Evolutionary conservation across 2,797 vertebrate genomes (phyloP), one percentile per base, ranked within the genome.

Genomic region (Gadopsis marmoratus): DNA sequence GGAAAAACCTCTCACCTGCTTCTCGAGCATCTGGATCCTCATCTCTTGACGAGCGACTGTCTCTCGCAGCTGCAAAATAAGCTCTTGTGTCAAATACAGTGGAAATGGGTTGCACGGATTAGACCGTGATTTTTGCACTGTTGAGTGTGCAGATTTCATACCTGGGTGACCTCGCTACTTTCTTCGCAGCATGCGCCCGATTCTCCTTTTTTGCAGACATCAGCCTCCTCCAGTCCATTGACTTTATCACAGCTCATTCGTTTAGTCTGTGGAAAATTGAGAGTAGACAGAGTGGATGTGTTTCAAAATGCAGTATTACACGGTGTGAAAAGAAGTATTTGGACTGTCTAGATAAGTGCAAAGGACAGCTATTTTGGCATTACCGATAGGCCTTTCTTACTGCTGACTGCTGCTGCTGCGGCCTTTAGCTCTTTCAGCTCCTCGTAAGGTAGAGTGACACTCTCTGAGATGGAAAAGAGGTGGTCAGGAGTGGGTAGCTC

Each of bases 341-440:
- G 3, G 12, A 81, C 43, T 67, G 53, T 41, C 11, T 19, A 29
- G 9, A 59, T 35, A 16, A 35, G 23, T 70, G 16, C 3, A 71
- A 58, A 72, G 29, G 21, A 50, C n/a, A 37, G n/a, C 29, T 41
- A 14, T 12, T 7, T 12, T 23, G 7, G 39, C 12, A 39, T 92
- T 95, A 95, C 95, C 85, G 93, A 91, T 21, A 94, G 83, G 48
- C 65, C 94, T 73, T 86, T 94, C 16, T 76, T 88, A 17, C 68
- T 89, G 90, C 90, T 75, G 41, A 92, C 91, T 19, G 95, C 93
- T 43, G 96, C 95, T 0, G 96, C 95, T 0, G 95, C 94, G 11
- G 96, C 96, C 92, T 96, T 97, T 61, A 98, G 95, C 90, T 95
- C 96, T 71, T 97, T 96, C 68, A 98, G 94, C 76, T 98, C 97